Conservation (phyloP, 2,113 vertebrate species). For the Myotis lucifugus region DNA sequence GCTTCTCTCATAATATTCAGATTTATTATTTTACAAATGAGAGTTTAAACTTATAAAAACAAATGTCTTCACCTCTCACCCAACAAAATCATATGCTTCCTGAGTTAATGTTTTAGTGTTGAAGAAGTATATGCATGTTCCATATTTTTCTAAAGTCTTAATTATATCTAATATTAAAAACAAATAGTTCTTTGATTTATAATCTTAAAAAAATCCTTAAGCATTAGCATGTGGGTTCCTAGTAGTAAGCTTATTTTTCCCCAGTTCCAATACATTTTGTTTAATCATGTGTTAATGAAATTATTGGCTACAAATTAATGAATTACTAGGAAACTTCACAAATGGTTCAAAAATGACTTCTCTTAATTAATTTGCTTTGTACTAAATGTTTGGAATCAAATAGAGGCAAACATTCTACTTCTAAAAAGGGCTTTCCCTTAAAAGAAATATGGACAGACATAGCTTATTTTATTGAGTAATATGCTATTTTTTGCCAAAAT, state of each 20-base stretch:
- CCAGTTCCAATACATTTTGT: neutral
- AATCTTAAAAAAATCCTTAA: neutral
- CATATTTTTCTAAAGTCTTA: neutral
- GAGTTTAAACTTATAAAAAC: neutral
- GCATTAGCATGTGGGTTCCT: neutral
- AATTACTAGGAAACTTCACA: neutral
- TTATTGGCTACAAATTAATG: slow-evolving; percentile 25
- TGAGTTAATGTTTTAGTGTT: neutral
- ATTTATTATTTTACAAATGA: neutral
- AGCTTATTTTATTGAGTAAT: neutral
- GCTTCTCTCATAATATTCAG: neutral
- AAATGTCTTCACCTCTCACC: neutral
- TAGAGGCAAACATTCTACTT: neutral
- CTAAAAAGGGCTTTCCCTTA: neutral
- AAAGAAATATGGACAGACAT: neutral
- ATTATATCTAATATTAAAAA: neutral
- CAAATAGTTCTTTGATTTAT: neutral
- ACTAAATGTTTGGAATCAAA: neutral
- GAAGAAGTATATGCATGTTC: neutral
- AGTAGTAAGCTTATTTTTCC: neutral
- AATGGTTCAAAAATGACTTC: neutral
- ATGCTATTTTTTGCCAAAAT: slow-evolving; percentile 41
- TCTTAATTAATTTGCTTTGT: neutral
- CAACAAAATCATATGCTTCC: neutral
- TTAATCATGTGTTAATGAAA: slow-evolving; percentile 31